These are phyloP conservation scores for Rhamphomyia laevipes DNA, from an alignment of 2,888 invertebrate genomes.

Conservation along the genomic window DNA sequence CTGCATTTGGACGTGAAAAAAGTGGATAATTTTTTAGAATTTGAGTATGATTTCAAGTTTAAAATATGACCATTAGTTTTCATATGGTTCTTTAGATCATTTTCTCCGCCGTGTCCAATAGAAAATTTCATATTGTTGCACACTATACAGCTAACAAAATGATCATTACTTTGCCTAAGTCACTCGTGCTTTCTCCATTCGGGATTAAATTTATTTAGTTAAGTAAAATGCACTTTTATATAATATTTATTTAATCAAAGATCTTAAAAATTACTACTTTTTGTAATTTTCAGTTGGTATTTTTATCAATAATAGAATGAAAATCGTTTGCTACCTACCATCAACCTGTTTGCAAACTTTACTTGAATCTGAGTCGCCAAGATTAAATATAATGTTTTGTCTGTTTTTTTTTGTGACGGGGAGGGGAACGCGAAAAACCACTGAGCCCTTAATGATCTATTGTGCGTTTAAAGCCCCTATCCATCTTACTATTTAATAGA, in stretches of 20 bases:
- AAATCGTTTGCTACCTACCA: slow-evolving; percentile 1
- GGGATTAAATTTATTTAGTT: not conserved
- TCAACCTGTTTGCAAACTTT: slow-evolving; percentile 7
- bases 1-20: not conserved
- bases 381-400: slow-evolving; percentile 1
- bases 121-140: not conserved
- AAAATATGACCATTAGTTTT: not conserved
- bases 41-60: not conserved
- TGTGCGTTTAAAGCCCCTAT: too few species aligned
- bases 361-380: slow-evolving; percentile 5
- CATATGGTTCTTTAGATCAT: not conserved
- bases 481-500: too few species aligned
- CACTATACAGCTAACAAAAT: not conserved
- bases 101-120: not conserved
- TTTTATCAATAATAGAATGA: not conserved
- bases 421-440: too few species aligned
- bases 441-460: too few species aligned
- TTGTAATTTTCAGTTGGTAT: not conserved
- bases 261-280: not conserved
- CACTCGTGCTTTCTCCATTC: not conserved
- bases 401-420: too few species aligned
- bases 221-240: not conserved
- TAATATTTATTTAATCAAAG: not conserved
- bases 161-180: not conserved
- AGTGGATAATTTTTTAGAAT: not conserved